Conservation (phyloP, 2,113 vertebrate genomes). For the Melanotaenia duboulayi region DNA sequence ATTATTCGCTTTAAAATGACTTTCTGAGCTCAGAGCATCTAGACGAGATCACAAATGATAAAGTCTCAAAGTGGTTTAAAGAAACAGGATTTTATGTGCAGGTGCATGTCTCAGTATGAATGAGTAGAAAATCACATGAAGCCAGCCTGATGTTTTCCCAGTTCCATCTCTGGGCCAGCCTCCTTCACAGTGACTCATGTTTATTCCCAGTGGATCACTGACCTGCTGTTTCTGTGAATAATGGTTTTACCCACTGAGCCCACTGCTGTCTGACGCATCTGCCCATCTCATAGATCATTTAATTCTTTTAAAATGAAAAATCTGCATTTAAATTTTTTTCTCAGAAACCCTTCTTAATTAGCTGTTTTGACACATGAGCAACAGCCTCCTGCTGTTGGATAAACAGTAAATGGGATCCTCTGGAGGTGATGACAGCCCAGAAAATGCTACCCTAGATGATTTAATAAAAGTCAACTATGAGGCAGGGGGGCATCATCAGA, state of each 20-base stretch:
- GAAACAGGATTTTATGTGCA: not conserved
- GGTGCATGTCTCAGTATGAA: slow-evolving; percentile 12
- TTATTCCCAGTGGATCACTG: slow-evolving; percentile 48
- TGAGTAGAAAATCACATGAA: slow-evolving; percentile 31
- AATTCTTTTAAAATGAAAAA: too few relatives aligned
- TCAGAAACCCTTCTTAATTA: too few relatives aligned
- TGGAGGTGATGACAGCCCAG: too few relatives aligned
- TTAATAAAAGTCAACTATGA: too few relatives aligned
- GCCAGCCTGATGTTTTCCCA: not conserved
- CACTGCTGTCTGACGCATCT: slow-evolving; percentile 19
- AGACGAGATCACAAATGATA: slow-evolving; percentile 12
- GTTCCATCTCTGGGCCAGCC: slow-evolving; percentile 12
- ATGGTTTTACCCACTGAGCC: slow-evolving; percentile 35
- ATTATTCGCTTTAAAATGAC: slow-evolving; percentile 27
- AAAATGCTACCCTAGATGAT: too few relatives aligned
- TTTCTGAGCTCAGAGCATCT: slow-evolving; percentile 9
- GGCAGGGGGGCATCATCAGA: too few relatives aligned
- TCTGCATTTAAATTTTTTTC: too few relatives aligned
- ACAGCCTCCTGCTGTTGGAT: too few relatives aligned
- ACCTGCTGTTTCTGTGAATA: slow-evolving; percentile 48
- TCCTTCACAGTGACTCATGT: slow-evolving; percentile 59
- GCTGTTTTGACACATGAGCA: too few relatives aligned
- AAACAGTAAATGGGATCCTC: too few relatives aligned
- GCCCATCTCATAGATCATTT: not conserved
- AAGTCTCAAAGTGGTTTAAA: slow-evolving; percentile 9